These are phyloP conservation scores for Saguinus imperator DNA, from an alignment of 2,113 vertebrate genomes.

Conservation along the genomic window DNA sequence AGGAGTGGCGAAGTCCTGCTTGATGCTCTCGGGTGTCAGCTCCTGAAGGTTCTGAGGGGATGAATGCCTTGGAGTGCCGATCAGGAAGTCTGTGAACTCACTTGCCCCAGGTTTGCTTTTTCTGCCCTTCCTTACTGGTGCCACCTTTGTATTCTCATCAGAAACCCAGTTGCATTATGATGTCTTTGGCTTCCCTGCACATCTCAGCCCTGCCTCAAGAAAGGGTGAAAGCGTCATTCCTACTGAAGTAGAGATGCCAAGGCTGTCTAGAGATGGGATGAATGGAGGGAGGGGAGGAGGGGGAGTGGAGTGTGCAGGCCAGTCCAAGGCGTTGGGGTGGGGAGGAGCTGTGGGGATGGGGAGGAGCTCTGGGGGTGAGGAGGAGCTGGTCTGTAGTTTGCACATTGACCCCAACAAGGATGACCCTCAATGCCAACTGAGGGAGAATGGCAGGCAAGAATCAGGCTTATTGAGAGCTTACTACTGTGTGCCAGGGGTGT, in stretches of 20 bases:
- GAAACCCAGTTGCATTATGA: not conserved
- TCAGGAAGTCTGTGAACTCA: not conserved
- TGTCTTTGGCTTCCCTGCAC: not conserved
- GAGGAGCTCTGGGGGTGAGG: not conserved
- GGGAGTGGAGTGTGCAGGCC: too few relatives aligned
- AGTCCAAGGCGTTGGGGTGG: fast-evolving
- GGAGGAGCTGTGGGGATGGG: not conserved
- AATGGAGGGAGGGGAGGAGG: not conserved
- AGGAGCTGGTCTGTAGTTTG: not conserved
- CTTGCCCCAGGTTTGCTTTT: fast-evolving
- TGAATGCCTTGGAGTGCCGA: not conserved
- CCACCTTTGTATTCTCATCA: not conserved
- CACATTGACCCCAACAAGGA: not conserved
- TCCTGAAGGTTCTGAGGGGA: not conserved
- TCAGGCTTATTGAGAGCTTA: not conserved
- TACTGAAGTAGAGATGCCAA: too few relatives aligned
- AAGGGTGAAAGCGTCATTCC: not conserved
- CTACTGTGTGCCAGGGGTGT: not conserved
- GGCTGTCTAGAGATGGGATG: fast-evolving
- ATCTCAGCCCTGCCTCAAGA: not conserved
- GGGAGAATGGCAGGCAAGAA: not conserved
- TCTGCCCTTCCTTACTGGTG: too few relatives aligned
- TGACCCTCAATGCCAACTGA: not conserved
- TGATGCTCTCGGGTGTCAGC: not conserved
- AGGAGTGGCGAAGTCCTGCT: not conserved